Conservation (phyloP, 2,797 vertebrate species). For the Danio albolineatus region DNA sequence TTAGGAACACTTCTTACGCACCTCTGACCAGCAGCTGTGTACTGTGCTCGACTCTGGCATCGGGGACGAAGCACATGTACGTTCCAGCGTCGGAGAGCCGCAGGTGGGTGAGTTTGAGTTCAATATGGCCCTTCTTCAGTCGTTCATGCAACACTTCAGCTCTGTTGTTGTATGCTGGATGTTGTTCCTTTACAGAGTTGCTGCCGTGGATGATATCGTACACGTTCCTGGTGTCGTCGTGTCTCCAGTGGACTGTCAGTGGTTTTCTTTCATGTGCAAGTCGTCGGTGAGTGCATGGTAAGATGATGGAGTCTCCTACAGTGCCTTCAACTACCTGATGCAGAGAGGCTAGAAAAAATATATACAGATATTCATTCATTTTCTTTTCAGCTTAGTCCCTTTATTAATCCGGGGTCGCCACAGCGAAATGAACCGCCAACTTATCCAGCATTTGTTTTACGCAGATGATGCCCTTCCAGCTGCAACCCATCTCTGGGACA, state of each 20-base stretch:
- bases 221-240: slow-evolving; percentile 12
- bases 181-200: neutral
- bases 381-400: no score
- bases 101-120: slow-evolving; percentile 13
- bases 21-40: slow-evolving; percentile 14
- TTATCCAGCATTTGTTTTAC: no score
- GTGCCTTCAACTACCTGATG: neutral
- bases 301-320: neutral
- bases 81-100: slow-evolving; percentile 3
- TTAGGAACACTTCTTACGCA: neutral
- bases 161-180: slow-evolving; percentile 26
- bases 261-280: neutral
- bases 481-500: no score
- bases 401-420: no score
- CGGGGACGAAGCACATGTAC: slow-evolving; percentile 18
- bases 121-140: neutral
- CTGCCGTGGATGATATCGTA: neutral
- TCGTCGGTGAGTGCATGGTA: neutral
- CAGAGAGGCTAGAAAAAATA: slow-evolving; percentile 1
- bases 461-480: no score
- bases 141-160: neutral
- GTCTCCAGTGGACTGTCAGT: slow-evolving; percentile 3
- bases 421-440: no score
- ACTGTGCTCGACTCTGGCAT: rapidly evolving
- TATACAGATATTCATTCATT: no score